These are phyloP conservation scores for Andrena cerasifolii DNA, from an alignment of 1,140 invertebrate genomes.

Conservation along the genomic window DNA sequence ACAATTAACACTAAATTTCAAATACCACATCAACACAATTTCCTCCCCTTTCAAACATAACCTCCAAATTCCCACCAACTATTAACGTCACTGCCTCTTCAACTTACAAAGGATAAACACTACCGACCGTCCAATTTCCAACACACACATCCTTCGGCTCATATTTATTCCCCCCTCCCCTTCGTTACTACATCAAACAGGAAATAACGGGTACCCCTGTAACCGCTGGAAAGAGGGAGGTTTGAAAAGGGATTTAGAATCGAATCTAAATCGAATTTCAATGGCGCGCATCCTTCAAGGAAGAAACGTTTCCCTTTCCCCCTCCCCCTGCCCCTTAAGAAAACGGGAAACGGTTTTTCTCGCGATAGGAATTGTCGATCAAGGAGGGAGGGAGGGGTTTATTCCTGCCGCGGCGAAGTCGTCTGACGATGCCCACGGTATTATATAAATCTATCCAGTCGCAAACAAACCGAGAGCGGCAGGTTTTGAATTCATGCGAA, in stretches of 20 bases:
- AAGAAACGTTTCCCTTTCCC: too few relatives aligned
- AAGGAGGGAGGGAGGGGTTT: background rate
- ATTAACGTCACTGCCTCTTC: too few relatives aligned
- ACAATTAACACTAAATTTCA: too few relatives aligned
- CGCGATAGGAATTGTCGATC: background rate
- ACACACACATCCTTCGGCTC: too few relatives aligned
- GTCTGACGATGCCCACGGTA: background rate
- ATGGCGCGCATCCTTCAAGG: background rate
- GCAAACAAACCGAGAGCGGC: constrained; percentile 12
- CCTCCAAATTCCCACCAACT: too few relatives aligned
- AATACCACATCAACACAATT: too few relatives aligned
- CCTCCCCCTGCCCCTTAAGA: background rate
- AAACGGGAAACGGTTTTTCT: background rate
- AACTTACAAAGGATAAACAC: too few relatives aligned
- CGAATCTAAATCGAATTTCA: background rate
- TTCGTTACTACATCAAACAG: background rate
- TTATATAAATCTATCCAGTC: background rate
- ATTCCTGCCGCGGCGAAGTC: background rate
- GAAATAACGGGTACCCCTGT: too few relatives aligned
- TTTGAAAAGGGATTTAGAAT: background rate
- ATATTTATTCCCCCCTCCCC: too few relatives aligned
- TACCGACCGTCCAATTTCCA: too few relatives aligned
- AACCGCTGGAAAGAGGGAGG: too few relatives aligned
- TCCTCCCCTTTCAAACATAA: too few relatives aligned
- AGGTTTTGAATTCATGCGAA: constrained; percentile 27